Evolutionary conservation across 2,888 invertebrate species (phyloP).

Genomic region (Dinocampus coccinellae): DNA sequence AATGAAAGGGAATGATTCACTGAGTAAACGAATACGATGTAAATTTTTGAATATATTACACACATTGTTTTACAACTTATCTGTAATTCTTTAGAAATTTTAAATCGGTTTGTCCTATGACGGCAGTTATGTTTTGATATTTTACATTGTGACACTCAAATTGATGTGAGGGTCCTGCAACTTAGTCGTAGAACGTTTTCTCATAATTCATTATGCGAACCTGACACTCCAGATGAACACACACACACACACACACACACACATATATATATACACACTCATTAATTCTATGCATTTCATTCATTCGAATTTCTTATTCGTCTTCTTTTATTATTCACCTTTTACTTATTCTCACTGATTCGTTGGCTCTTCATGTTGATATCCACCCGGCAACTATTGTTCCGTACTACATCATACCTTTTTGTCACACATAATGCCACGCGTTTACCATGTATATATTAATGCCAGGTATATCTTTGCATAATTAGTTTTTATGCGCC

Average conservation of each 20-base stretch:
- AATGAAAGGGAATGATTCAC: too few species aligned
- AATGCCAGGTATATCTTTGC: conserved; percentile 64
- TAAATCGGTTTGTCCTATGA: neutral
- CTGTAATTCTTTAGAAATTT: neutral
- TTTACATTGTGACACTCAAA: neutral
- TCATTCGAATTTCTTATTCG: neutral
- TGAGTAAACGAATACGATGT: neutral
- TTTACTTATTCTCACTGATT: neutral
- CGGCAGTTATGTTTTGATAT: neutral
- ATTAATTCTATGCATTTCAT: neutral
- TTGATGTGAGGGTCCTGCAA: neutral
- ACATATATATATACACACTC: too few species aligned
- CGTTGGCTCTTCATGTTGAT: conserved; percentile 39
- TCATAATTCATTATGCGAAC: neutral
- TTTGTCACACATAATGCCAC: conserved; percentile 63
- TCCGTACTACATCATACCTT: conserved; percentile 54
- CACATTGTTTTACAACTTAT: neutral
- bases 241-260: neutral
- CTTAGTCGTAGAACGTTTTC: neutral
- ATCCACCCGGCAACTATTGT: conserved; percentile 54
- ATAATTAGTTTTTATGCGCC: conserved; percentile 62
- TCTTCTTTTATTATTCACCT: neutral
- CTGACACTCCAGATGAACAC: neutral
- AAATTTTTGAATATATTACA: neutral
- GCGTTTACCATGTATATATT: conserved; percentile 63